A percentile compares a stretch with the other conserved stretches of the same genome.
These are phyloP conservation scores for Drosophila varians DNA, from an alignment of 1,140 invertebrate species.

Conservation along the genomic window DNA sequence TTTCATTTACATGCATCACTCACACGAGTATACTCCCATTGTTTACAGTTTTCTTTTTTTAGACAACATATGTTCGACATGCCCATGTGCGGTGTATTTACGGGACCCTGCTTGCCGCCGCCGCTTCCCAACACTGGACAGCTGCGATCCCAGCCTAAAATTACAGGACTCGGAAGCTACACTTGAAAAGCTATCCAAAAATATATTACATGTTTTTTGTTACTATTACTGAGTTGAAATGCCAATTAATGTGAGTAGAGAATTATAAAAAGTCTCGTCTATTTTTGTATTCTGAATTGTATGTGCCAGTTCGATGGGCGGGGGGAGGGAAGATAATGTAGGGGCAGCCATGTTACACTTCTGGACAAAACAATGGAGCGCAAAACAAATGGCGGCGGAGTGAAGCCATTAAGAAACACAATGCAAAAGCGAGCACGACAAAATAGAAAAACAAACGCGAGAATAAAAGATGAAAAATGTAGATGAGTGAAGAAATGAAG, in stretches of 20 bases:
- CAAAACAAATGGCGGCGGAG: conserved; percentile 65
- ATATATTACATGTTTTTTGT: too few relatives aligned
- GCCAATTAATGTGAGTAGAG: too few relatives aligned
- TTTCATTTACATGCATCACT: conserved; percentile 16
- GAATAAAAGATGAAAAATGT: conserved; percentile 54
- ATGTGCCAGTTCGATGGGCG: neutral
- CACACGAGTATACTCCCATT: conserved; percentile 28
- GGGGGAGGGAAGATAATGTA: too few relatives aligned
- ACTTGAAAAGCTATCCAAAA: too few relatives aligned
- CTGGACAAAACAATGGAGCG: conserved; percentile 52
- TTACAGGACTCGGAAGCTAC: neutral
- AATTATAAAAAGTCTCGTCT: neutral
- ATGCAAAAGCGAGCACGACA: conserved; percentile 18
- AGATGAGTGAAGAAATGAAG: conserved; percentile 52
- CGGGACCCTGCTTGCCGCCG: conserved; percentile 6
- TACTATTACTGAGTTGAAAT: too few relatives aligned
- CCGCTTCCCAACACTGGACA: conserved; percentile 59
- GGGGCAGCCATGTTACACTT: conserved; percentile 21
- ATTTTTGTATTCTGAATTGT: neutral
- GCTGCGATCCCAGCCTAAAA: conserved; percentile 34
- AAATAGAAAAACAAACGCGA: conserved; percentile 20
- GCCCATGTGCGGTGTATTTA: conserved; percentile 45
- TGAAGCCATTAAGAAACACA: conserved; percentile 73
- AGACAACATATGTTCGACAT: conserved; percentile 70
- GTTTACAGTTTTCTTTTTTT: conserved; percentile 72